Base-by-base conservation (phyloP, 2,797 vertebrate genomes). In the Squalus acanthias region DNA sequence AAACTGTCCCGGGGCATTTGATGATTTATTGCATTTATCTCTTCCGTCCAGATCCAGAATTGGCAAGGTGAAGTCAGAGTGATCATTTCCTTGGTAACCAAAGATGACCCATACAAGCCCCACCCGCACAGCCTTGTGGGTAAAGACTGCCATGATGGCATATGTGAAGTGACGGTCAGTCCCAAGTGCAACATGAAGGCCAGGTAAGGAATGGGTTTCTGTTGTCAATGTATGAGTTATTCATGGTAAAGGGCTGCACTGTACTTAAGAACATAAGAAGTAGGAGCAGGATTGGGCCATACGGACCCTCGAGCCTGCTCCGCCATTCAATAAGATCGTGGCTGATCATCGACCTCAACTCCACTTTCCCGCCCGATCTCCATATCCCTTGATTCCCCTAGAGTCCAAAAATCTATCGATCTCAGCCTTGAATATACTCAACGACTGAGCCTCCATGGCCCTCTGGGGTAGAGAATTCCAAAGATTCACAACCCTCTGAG, bases 71-170 rank as follows among this genome's bases (percentile, higher is more conserved):
- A 97, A 96, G 98, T 98, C 96, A 98, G 97, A 9, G 97, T 99
- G 97, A 99, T 98, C 0, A 98, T 98, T 0, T 99, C 99, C 69
- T 97, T 99, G 97, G 99, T 99, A 96, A 99, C 99, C 97, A 99
- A 99, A 97, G 99, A 99, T 96, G 97, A 98, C 97, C 99, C 99
- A 0, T 97, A 99, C 97, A 98, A 99, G 0, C 98, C 99, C 29
- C 99, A 99, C 97, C 99, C 99, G 0, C 99, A 99, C 96, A 98
- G 99, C 96, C 98, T 99, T 0, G 99, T 99, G 97, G 99, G 99
- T 96, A 99, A 99, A 97, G 99, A 99, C 97, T 99, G 99, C 96
- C 97, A 97, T 0, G 97, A 98, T 0, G 99, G 99, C 0, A 98
- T 99, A 96, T 99, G 99, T 91, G 97, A 98, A 69, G 98, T 99